Evolutionary conservation across 2,113 vertebrate species (phyloP).

Genomic region (Mustela nigripes): DNA sequence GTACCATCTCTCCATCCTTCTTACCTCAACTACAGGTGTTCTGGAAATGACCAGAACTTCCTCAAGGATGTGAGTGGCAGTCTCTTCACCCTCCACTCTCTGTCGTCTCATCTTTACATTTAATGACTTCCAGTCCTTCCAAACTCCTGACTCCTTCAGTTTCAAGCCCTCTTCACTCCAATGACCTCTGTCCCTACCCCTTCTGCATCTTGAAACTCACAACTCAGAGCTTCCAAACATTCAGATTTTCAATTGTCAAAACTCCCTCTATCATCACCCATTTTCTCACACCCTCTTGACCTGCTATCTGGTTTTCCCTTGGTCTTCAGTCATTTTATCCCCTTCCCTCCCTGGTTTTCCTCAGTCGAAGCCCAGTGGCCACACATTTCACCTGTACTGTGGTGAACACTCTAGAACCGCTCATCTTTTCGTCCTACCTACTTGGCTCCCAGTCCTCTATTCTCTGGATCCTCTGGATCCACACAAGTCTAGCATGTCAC

Average conservation of each 20-base stretch:
- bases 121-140: background rate
- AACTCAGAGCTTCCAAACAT: background rate
- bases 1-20: background rate
- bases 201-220: background rate
- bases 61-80: background rate
- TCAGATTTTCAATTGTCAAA: background rate
- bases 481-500: background rate
- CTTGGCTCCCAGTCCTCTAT: background rate
- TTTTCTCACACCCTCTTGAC: background rate
- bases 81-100: background rate
- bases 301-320: background rate
- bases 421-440: background rate
- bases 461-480: background rate
- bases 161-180: background rate
- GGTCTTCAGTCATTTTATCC: background rate
- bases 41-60: background rate
- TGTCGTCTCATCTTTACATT: background rate
- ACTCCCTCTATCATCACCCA: background rate
- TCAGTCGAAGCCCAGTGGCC: background rate
- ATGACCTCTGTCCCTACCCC: background rate
- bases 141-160: background rate
- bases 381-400: background rate
- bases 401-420: background rate
- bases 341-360: background rate
- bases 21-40: background rate